Evolutionary conservation across 2,113 vertebrate species (phyloP).

Genomic region (Silurus meridionalis): DNA sequence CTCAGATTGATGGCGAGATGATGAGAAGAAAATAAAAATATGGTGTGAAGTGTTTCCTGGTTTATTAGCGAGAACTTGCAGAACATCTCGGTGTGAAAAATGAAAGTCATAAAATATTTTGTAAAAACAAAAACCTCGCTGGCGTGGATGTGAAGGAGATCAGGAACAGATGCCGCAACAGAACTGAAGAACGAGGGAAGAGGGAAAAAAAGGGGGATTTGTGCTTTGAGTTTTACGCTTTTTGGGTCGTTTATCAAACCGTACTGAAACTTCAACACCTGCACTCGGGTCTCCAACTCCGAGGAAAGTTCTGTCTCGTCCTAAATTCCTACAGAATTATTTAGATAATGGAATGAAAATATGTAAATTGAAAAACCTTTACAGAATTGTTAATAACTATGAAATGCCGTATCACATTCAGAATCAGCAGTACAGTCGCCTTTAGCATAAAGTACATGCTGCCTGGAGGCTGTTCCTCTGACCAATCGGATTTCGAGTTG

Average conservation of each 20-base stretch:
- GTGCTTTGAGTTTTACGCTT: background rate
- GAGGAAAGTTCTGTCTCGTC: background rate
- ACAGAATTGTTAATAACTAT: background rate
- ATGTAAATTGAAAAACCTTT: background rate
- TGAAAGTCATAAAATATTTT: background rate
- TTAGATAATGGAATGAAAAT: background rate
- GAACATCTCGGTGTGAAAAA: background rate
- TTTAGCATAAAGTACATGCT: too few relatives aligned
- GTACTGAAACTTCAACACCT: slow-evolving; percentile 7
- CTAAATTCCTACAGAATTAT: background rate
- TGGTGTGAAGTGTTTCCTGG: slow-evolving; percentile 24
- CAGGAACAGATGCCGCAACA: slow-evolving; percentile 41
- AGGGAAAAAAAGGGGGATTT: background rate
- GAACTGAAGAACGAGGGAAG: background rate
- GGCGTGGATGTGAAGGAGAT: background rate
- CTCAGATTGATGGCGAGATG: background rate
- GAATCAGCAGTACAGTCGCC: too few relatives aligned
- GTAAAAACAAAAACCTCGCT: background rate
- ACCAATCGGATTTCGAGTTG: too few relatives aligned
- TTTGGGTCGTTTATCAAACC: slow-evolving; percentile 16
- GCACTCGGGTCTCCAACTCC: background rate
- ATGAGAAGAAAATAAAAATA: background rate
- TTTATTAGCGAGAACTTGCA: slow-evolving; percentile 38
- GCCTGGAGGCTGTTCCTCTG: too few relatives aligned
- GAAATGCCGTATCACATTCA: too few relatives aligned